Evolutionary conservation across 2,113 vertebrate species (phyloP), one percentile per base, ranked within the genome.

Genomic region (Syngnathus typhle): DNA sequence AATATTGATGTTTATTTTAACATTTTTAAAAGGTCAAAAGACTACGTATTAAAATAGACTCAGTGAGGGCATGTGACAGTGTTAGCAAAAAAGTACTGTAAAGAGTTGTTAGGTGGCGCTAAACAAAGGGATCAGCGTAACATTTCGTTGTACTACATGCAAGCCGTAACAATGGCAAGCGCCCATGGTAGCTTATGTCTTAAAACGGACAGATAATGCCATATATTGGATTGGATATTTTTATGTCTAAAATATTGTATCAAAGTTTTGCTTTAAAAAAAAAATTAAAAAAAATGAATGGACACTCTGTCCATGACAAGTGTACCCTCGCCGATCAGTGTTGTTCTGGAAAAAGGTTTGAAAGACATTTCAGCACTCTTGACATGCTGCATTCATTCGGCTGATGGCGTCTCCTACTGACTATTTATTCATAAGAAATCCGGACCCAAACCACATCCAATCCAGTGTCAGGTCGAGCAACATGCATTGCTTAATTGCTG

Each of bases 161-260:
- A 77, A 74, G 72, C 60, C 82, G 74, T 88, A 85, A 81, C 75
- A 46, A 52, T 78, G 68, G 70, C 72, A 68, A 74, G 65, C 65
- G 47, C 62, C 67, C 36, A 65, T 49, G 63, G 72, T 65, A 73
- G 72, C 39, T 68, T 43, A 61, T 70, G 54, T 85, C 65, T 74
- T 69, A 64, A 46, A 69, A 67, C 75, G 71, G 76, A 73, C 69
- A 65, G 79, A 65, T 74, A 76, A 82, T 84, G 79, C 79, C 87
- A 79, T 88, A 87, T 86, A 75, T 87, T 82, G 82, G 88, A 85
- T 73, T 81, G 55, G 70, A 70, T 89, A 85, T 89, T 86, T 86
- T 89, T 89, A 84, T 85, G 75, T 39, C 82, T 70, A 79, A 82
- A 82, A 84, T 88, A 85, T 83, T 84, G 78, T 85, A 76, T 51